Percentiles rank a stretch among this genome's conserved stretches.
Conservation (phyloP, 2,888 invertebrate genomes). For the Adelognathus sp. region DNA sequence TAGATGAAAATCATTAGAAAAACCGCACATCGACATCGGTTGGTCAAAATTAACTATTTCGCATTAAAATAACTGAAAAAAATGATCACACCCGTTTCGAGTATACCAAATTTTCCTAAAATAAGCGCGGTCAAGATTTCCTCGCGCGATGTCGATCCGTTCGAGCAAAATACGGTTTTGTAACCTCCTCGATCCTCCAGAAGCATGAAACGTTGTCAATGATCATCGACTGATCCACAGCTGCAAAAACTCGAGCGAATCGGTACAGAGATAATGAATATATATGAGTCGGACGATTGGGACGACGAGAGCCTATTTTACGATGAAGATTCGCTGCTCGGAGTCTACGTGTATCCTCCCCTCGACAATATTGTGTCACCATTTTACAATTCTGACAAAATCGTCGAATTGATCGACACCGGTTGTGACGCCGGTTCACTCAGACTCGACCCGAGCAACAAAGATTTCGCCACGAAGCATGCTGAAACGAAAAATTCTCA, state of each 20-base stretch:
- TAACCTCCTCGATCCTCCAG: background rate
- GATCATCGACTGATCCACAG: background rate
- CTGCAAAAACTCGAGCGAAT: background rate
- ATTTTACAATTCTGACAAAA: background rate
- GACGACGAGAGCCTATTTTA: background rate
- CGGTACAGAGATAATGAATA: background rate
- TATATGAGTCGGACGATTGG: background rate
- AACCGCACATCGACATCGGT: too few species aligned
- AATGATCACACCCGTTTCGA: background rate
- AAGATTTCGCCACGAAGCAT: background rate
- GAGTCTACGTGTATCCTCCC: background rate
- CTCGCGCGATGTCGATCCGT: background rate
- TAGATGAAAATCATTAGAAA: background rate
- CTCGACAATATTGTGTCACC: background rate
- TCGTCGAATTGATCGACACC: slow-evolving; percentile 37
- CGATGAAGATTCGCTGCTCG: background rate
- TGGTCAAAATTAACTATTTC: background rate
- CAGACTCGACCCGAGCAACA: background rate
- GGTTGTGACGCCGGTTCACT: slow-evolving; percentile 37
- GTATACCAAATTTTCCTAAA: background rate
- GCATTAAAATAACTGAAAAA: background rate
- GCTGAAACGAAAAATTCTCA: background rate
- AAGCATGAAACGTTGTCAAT: background rate
- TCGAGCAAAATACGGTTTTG: background rate
- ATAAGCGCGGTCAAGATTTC: background rate